Base-by-base conservation (phyloP, 2,113 vertebrate species). In the Syngnathus typhle region DNA sequence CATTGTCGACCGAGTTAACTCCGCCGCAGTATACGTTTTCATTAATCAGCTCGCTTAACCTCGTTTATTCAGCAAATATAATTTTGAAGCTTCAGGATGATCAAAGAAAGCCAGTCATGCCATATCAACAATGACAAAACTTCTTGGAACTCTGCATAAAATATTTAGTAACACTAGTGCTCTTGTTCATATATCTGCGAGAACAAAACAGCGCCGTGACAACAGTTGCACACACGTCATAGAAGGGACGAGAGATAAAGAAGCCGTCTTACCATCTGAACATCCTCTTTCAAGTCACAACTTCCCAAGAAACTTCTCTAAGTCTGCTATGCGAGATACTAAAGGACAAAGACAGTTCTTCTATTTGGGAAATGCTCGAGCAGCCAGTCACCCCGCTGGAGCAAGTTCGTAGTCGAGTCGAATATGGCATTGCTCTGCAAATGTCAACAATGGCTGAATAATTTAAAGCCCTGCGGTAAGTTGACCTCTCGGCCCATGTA, bases 401-500 rank as follows among this genome's bases (percentile, higher is more conserved):
- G 75, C 60, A 71, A 78, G 60, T 41, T 15, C 21, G 1, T 21
- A 15, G 60, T 18, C 82, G 75, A 74, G 59, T 83, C 77, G 81
- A 77, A 72, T 74, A 79, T 46, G 73, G 74, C 49, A 47, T 63
- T 65, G 77, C 73, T 81, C 72, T 78, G 75, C 81, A 81, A 76
- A 88, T 80, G 82, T 86, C 82, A 87, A 86, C 39, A 54, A 44
- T 38, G 47, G 64, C 58, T 91, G 76, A 91, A 91, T 91, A 85
- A 91, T 91, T 89, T 61, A 91, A 65, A 69, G 58, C 60, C 65
- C 60, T 60, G 75, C 61, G 65, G 88, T 75, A 86, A 91, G 71
- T 23, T 27, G 84, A 91, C 52, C 68, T 71, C 74, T 58, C 21
- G 8, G 54, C 71, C 75, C 41, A 73, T 74, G 60, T 70, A 75